Evolutionary conservation across 2,113 vertebrate genomes (phyloP).

Genomic region (Thamnophis sirtalis): DNA sequence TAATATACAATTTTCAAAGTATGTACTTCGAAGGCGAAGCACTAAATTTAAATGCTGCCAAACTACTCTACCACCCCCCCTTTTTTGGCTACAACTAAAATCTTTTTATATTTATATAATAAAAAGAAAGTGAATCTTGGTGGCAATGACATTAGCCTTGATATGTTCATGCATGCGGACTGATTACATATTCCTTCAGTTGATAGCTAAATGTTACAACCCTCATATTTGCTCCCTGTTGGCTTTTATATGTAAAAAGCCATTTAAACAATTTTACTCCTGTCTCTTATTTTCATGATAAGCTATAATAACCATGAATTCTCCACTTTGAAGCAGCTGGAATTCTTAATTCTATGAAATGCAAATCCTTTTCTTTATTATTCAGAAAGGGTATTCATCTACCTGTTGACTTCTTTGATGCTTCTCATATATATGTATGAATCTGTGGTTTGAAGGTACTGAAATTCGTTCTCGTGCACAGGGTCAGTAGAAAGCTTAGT

Average conservation of each 20-base stretch:
- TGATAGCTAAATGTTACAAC: constrained; percentile 4
- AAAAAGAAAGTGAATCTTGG: constrained; percentile 1
- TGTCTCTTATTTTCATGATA: not conserved
- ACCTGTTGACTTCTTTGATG: constrained; percentile 17
- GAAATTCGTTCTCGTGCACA: not conserved
- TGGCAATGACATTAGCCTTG: not conserved
- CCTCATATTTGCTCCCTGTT: not conserved
- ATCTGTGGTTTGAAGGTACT: not conserved
- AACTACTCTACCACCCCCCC: not conserved
- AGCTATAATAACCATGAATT: not conserved
- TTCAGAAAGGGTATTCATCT: not conserved
- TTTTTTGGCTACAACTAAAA: constrained; percentile 16
- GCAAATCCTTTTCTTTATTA: not conserved
- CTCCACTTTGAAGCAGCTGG: not conserved
- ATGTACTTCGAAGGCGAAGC: not conserved
- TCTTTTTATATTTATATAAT: constrained; percentile 3
- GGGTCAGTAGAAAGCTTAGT: not conserved
- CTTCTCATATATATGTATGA: constrained; percentile 12
- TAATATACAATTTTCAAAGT: not conserved
- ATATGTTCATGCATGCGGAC: constrained; percentile 5
- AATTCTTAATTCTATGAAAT: constrained; percentile 18
- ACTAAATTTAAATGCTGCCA: not conserved
- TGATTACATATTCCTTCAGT: not conserved
- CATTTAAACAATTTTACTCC: constrained; percentile 8
- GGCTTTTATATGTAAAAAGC: not conserved